These are phyloP conservation scores for Pseudopipra pipra DNA, from an alignment of 2,113 vertebrate genomes.

Conservation along the genomic window DNA sequence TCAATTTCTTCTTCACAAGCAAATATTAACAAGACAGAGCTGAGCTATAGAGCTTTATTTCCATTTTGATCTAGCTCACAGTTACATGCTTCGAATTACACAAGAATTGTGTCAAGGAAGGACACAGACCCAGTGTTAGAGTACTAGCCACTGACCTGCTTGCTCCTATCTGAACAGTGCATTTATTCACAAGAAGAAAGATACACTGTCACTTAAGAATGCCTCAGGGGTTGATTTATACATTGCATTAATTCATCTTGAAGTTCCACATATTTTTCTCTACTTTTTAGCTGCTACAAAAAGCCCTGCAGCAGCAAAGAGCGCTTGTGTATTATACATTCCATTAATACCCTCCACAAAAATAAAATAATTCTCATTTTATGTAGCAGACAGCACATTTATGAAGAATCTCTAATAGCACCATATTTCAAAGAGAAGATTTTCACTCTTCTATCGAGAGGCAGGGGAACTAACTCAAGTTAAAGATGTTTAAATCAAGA, in stretches of 20 bases:
- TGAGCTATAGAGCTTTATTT: not conserved
- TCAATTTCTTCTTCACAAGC: not conserved
- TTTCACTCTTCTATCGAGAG: not conserved
- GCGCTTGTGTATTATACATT: not conserved
- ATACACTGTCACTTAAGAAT: constrained; percentile 28
- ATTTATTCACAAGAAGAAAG: constrained; percentile 46
- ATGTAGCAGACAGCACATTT: not conserved
- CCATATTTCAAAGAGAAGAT: not conserved
- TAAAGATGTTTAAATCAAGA: not conserved
- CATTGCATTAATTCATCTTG: not conserved
- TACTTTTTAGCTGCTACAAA: not conserved
- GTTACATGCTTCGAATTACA: not conserved
- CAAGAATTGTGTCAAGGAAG: not conserved
- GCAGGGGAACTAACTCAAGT: not conserved
- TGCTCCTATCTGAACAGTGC: constrained; percentile 22
- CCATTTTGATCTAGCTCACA: not conserved
- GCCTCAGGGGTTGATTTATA: not conserved
- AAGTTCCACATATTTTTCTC: constrained; percentile 11
- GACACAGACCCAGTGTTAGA: constrained; percentile 15
- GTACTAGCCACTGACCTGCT: not conserved
- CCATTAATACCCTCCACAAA: not conserved
- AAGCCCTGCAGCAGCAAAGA: not conserved
- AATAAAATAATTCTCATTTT: not conserved
- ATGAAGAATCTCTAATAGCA: not conserved
- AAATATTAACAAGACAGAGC: not conserved